Percentiles rank a stretch among this genome's conserved stretches.
Evolutionary conservation across 2,113 vertebrate species (phyloP).

Genomic region (Holacanthus passer): DNA sequence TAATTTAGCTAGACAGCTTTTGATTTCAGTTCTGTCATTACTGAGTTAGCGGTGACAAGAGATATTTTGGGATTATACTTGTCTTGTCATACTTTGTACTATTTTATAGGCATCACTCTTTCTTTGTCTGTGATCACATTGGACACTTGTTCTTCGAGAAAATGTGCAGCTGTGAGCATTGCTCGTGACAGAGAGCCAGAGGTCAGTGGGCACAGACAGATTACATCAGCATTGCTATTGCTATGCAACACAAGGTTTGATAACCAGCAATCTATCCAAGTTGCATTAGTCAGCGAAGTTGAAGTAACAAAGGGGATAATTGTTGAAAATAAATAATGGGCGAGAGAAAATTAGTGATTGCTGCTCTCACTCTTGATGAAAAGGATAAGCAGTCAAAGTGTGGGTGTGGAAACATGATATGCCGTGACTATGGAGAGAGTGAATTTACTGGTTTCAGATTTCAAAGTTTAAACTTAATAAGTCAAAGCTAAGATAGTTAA

Average conservation of each 20-base stretch:
- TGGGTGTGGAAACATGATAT: background rate
- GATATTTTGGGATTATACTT: background rate
- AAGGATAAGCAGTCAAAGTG: background rate
- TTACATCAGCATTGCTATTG: conserved; percentile 12
- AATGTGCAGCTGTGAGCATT: conserved; percentile 12
- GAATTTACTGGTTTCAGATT: background rate
- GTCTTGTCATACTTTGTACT: background rate
- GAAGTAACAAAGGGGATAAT: background rate
- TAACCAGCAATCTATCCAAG: background rate
- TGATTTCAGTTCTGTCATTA: background rate
- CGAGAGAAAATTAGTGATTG: background rate
- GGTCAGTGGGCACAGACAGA: conserved; percentile 15
- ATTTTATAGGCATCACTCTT: background rate
- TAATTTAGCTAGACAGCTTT: background rate
- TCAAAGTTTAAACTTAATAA: conserved; percentile 16
- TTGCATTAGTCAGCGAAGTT: background rate
- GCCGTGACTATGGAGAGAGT: background rate
- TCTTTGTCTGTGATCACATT: conserved; percentile 22
- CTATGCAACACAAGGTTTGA: conserved; percentile 11
- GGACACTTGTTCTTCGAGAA: background rate
- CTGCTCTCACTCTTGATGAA: background rate
- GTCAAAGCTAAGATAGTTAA: background rate
- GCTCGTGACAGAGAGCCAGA: conserved; percentile 12
- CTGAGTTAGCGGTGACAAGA: conserved; percentile 6
- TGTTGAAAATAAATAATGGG: background rate